These are phyloP conservation scores for Heloderma charlesbogerti DNA, from an alignment of 2,113 vertebrate species.

Conservation along the genomic window DNA sequence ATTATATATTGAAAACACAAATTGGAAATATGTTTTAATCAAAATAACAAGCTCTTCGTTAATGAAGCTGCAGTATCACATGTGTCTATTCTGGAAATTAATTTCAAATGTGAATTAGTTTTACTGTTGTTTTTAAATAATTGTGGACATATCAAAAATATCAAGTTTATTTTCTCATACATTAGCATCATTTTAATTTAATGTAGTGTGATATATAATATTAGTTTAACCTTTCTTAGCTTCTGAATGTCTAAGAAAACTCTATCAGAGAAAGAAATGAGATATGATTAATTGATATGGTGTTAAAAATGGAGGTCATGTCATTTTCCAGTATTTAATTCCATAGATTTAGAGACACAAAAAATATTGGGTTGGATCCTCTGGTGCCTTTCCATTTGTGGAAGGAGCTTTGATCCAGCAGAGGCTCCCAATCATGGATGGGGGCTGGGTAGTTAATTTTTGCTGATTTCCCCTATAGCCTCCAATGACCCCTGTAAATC, in stretches of 20 bases:
- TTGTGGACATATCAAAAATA: neutral
- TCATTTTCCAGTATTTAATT: neutral
- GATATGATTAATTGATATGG: neutral
- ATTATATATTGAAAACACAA: neutral
- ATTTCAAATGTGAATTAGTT: neutral
- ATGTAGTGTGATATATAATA: neutral
- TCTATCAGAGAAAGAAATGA: neutral
- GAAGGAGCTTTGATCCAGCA: too few relatives aligned
- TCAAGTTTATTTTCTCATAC: neutral
- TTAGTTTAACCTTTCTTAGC: neutral
- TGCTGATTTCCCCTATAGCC: too few relatives aligned
- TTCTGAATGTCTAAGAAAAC: neutral
- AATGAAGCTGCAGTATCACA: neutral
- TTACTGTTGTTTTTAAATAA: neutral
- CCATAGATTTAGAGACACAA: neutral
- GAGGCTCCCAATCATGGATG: too few relatives aligned
- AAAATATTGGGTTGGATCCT: too few relatives aligned
- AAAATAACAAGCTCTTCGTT: neutral
- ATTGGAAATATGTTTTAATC: neutral
- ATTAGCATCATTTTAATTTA: neutral
- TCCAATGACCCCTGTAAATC: too few relatives aligned
- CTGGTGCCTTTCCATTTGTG: too few relatives aligned
- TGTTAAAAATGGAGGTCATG: neutral
- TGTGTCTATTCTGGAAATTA: neutral
- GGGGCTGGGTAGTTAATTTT: too few relatives aligned